Evolutionary conservation across 2,113 vertebrate genomes (phyloP).

Genomic region (Cranoglanis bouderius): DNA sequence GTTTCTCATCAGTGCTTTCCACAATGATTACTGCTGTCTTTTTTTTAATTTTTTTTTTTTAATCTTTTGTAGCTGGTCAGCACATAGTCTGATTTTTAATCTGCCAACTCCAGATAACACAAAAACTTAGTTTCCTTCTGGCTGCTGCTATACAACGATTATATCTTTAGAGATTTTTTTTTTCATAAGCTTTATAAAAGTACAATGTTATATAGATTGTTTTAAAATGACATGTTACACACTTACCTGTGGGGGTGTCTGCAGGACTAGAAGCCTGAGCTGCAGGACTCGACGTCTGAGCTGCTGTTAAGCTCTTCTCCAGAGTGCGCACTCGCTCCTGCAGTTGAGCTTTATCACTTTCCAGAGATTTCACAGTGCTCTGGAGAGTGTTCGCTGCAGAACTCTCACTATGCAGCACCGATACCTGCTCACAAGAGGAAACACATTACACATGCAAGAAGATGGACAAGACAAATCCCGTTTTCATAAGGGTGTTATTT

Average conservation of each 20-base stretch:
- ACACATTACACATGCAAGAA: background rate
- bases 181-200: background rate
- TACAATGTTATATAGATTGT: background rate
- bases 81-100: background rate
- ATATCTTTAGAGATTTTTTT: background rate
- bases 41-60: no score
- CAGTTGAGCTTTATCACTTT: slow-evolving; percentile 84
- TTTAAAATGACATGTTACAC: background rate
- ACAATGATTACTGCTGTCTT: background rate
- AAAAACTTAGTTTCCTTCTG: background rate
- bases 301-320: slow-evolving; percentile 80
- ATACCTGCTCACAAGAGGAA: slow-evolving; percentile 71
- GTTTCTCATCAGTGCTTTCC: background rate
- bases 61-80: no score
- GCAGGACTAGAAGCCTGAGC: slow-evolving; percentile 53
- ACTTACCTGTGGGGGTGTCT: slow-evolving; percentile 56
- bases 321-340: slow-evolving; percentile 83
- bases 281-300: slow-evolving; percentile 56
- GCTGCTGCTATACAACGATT: background rate
- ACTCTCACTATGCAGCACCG: slow-evolving; percentile 78
- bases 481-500: background rate
- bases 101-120: background rate
- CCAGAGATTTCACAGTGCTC: slow-evolving; percentile 79
- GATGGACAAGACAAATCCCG: background rate
- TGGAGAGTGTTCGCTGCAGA: slow-evolving; percentile 81